A percentile compares a stretch with the other conserved stretches of the same genome.
These are phyloP conservation scores for Psettodes erumei DNA, from an alignment of 2,113 vertebrate genomes.

Conservation along the genomic window DNA sequence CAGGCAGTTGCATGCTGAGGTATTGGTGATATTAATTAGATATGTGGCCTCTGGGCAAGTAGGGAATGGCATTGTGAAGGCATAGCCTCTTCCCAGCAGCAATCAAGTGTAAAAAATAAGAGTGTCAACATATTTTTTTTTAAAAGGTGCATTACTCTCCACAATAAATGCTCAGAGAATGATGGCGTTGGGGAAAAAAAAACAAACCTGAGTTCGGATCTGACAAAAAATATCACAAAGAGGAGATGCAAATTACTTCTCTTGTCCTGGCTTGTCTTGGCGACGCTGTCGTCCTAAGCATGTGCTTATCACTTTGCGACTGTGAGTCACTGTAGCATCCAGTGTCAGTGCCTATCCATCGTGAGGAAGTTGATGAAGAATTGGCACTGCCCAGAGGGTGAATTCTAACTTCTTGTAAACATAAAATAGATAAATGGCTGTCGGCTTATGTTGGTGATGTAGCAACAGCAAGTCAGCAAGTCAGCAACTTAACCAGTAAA, in stretches of 20 bases:
- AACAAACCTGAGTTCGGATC: not conserved
- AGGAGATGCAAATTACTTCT: not conserved
- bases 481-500: too few relatives aligned
- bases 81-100: constrained; percentile 46
- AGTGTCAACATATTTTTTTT: constrained; percentile 24
- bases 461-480: too few relatives aligned
- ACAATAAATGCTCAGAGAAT: not conserved
- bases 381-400: too few relatives aligned
- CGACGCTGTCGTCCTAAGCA: not conserved
- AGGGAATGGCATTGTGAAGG: constrained; percentile 48
- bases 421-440: too few relatives aligned
- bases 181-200: not conserved
- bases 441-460: too few relatives aligned
- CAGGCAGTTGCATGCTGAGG: constrained; percentile 53
- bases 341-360: too few relatives aligned
- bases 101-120: constrained; percentile 49
- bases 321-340: too few relatives aligned
- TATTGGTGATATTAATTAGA: constrained; percentile 77
- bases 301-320: too few relatives aligned
- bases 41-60: constrained; percentile 59
- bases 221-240: not conserved
- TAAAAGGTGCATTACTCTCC: constrained; percentile 12
- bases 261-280: too few relatives aligned
- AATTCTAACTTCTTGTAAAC: too few relatives aligned
- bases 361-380: too few relatives aligned